Base-by-base conservation (phyloP, 2,113 vertebrate species). In the Paracanthobrama guichenoti region DNA sequence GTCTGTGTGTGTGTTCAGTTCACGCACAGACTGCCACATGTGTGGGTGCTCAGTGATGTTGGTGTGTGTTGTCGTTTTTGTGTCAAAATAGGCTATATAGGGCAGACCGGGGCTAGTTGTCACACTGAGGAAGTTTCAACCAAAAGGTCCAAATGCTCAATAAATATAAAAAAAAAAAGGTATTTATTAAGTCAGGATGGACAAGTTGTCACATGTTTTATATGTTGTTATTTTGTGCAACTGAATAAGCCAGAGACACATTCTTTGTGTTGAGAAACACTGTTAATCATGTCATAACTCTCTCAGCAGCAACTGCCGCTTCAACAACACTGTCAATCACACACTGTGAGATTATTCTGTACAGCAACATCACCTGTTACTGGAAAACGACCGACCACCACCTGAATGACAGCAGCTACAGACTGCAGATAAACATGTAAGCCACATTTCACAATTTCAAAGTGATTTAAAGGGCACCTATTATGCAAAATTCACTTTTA, bases 341-440 rank as follows among this genome's bases (percentile, higher is more conserved):
- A 2, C 39, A 64, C 39, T 94, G 93, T 72, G 91, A 89, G 72
- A 92, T 94, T 57, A 53, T 80, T n/a, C 22, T 88, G 12, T 77
- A 88, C 12, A 81, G 67, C 1, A 91, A 89, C 14, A 87, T 92
- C 79, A 94, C 92, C 55, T 94, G 93, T 85, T 77, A 11, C 26
- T 94, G 93, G 93, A 83, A 89, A 42, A 80, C 85, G 22, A 84
- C 87, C 59, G 4, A 20, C 2, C 10, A 77, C 0, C 16, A 60
- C 42, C 20, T 55, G 1, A 60, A 64, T 7, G 22, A 20, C 1
- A 91, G 28, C 0, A 14, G 12, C 64, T 93, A 92, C 87, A 92
- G 85, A 20, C 88, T 94, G 46, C 24, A 42, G 22, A 79, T 92
- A 28, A 55, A 88, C 46, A 7, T 44, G 92, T 93, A 82, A 89